Evolutionary conservation across 2,888 invertebrate genomes (phyloP).

Genomic region (Oxystoma pomonae): DNA sequence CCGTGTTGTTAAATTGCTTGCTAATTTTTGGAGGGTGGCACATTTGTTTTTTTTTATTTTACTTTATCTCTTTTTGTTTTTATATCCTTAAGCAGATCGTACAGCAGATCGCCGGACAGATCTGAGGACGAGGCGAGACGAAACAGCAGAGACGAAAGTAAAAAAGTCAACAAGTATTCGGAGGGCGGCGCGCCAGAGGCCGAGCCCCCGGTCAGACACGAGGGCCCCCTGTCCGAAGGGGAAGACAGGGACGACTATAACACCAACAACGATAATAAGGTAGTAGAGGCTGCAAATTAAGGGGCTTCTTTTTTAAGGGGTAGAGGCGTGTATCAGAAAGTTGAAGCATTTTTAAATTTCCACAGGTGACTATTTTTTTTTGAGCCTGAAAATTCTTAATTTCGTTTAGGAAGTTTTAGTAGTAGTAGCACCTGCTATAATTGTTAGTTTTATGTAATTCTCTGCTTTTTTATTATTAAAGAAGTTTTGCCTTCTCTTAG

Average conservation of each 20-base stretch:
- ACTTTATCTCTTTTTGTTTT: too few species aligned
- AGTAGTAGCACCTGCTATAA: too few species aligned
- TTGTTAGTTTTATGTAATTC: too few species aligned
- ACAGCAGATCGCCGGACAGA: slow-evolving; percentile 53
- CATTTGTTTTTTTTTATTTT: neutral
- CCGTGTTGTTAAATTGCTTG: too few species aligned
- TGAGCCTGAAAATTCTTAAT: too few species aligned
- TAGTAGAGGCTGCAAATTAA: neutral
- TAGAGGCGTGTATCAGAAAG: too few species aligned
- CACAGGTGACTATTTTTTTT: too few species aligned
- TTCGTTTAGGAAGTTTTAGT: too few species aligned
- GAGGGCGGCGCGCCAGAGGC: slow-evolving; percentile 40
- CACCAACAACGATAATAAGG: slow-evolving; percentile 18
- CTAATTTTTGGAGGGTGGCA: too few species aligned
- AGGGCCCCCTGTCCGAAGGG: slow-evolving; percentile 56
- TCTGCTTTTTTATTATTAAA: too few species aligned
- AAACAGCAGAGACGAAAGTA: slow-evolving; percentile 44
- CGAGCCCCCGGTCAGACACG: slow-evolving; percentile 48
- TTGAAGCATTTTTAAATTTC: too few species aligned
- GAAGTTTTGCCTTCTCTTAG: too few species aligned
- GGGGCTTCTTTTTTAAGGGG: neutral
- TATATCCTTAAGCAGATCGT: slow-evolving; percentile 30
- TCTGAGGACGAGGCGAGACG: slow-evolving; percentile 30
- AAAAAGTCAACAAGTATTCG: slow-evolving; percentile 56
- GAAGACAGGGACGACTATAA: slow-evolving; percentile 55